Base-by-base conservation (phyloP, 2,888 invertebrate genomes). In the Agrochola lota region DNA sequence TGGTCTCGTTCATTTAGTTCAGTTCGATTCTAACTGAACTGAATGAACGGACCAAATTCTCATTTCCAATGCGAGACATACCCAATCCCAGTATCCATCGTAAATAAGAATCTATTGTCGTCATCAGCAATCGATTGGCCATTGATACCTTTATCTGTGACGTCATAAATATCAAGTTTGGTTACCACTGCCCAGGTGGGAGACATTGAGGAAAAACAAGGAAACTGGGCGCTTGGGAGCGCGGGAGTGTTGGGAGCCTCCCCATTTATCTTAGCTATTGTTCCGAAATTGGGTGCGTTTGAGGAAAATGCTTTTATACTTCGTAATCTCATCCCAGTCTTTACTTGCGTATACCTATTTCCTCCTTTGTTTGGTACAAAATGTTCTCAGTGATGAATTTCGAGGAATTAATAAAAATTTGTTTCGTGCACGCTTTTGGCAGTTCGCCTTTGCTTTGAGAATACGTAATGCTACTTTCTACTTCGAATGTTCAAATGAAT, bases 181-280 rank as follows among this genome's bases (percentile, higher is more conserved):
- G 68, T 72, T 80, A 74, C 77, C 84, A 83, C 77, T 80, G 82
- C 84, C 84, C 92, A 92, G 92, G 91, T 92, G 92, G 91, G 84
- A 80, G 87, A 82, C 87, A 90, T 89, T 89, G 90, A 85, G 87
- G 89, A 91, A 92, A 92, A 92, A 90, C 84, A 85, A 83, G 80
- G 71, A 85, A 86, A 77, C 76, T 81, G 80, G 83, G 75, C 52
- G 70, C 64, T 66, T 40, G 23, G 46, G n/a, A 62, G 73, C 23
- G 43, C 17, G 55, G 74, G 70, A 81, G 86, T 81, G 74, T 89
- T 82, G 79, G 83, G 72, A 82, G 85, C 84, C 87, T 87, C 86
- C 86, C 90, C 90, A 94, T 94, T 93, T 93, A 93, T 94, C 92
- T 91, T 88, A 71, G 86, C 91, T 78, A 90, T 92, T 93, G 93